A percentile compares a stretch with the other conserved stretches of the same genome.
phyloP scores from a whole-genome alignment of 2,888 invertebrate species.

The Ornithoptera priamus region DNA sequence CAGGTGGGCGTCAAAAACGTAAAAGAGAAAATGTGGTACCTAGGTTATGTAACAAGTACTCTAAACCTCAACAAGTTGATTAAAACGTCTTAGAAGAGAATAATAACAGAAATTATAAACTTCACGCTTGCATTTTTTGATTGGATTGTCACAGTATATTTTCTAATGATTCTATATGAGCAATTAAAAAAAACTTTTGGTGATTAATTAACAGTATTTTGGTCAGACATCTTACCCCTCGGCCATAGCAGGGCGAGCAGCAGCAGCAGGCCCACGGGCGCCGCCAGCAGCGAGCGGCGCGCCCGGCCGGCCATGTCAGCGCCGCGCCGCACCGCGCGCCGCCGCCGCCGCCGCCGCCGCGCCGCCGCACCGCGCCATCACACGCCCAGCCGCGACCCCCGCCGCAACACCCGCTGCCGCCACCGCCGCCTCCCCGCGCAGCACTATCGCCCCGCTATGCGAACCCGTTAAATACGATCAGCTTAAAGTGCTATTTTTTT shows the following conservation, averaged over 20 bases:
- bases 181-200: too few relatives aligned
- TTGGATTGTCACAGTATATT: too few relatives aligned
- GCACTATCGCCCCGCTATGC: conserved; percentile 66
- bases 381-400: conserved; percentile 67
- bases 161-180: too few relatives aligned
- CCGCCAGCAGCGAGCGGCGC: conserved; percentile 78
- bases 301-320: conserved; percentile 78
- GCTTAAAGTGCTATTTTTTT: conserved; percentile 63
- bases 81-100: too few relatives aligned
- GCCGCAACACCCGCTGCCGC: conserved; percentile 56
- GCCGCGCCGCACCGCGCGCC: conserved; percentile 71
- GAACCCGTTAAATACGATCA: conserved; percentile 67
- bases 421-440: conserved; percentile 58
- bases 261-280: conserved; percentile 78
- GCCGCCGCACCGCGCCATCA: conserved; percentile 62
- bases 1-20: too few relatives aligned
- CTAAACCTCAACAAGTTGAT: too few relatives aligned
- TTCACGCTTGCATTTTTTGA: too few relatives aligned
- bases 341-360: conserved; percentile 66
- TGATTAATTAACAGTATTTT: not conserved
- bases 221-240: conserved; percentile 55
- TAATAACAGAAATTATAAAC: too few relatives aligned
- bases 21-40: too few relatives aligned
- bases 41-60: too few relatives aligned
- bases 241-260: conserved; percentile 76